phyloP scores from a whole-genome alignment of 1,140 invertebrate species.

The Drosophila nannoptera region DNA sequence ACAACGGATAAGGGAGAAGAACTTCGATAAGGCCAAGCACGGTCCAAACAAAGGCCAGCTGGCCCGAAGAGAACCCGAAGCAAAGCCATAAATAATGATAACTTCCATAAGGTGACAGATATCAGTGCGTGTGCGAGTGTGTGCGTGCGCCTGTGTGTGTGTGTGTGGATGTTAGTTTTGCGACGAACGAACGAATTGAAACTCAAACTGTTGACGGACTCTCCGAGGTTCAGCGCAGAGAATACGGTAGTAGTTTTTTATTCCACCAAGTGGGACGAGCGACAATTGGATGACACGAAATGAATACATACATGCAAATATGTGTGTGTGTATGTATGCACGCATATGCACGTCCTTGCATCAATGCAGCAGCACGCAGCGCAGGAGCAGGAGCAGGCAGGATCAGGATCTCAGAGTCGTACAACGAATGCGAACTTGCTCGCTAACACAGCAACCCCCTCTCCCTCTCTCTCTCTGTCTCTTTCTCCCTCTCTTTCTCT shows the following conservation, averaged over 20 bases:
- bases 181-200: slow-evolving; percentile 22
- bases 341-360: slow-evolving; percentile 33
- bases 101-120: slow-evolving; percentile 8
- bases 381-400: slow-evolving; percentile 34
- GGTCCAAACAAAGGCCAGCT: slow-evolving; percentile 30
- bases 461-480: slow-evolving; percentile 19
- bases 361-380: slow-evolving; percentile 12
- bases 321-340: no score
- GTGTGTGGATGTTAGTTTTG: slow-evolving; percentile 19
- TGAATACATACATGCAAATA: slow-evolving; percentile 3
- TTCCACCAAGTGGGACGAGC: slow-evolving; percentile 41
- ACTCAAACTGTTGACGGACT: slow-evolving; percentile 16
- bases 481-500: slow-evolving; percentile 15
- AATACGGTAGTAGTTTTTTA: slow-evolving; percentile 79
- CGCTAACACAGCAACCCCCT: neutral
- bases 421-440: no score
- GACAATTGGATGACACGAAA: slow-evolving; percentile 26
- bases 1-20: neutral
- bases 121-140: neutral
- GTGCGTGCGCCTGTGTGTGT: slow-evolving; percentile 14
- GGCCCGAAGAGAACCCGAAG: slow-evolving; percentile 8
- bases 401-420: slow-evolving; percentile 23
- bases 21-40: slow-evolving; percentile 37
- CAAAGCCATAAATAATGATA: slow-evolving; percentile 43
- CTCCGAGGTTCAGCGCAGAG: slow-evolving; percentile 75